These are phyloP conservation scores for Pseudopodoces humilis DNA, from an alignment of 2,113 vertebrate genomes.

Conservation along the genomic window DNA sequence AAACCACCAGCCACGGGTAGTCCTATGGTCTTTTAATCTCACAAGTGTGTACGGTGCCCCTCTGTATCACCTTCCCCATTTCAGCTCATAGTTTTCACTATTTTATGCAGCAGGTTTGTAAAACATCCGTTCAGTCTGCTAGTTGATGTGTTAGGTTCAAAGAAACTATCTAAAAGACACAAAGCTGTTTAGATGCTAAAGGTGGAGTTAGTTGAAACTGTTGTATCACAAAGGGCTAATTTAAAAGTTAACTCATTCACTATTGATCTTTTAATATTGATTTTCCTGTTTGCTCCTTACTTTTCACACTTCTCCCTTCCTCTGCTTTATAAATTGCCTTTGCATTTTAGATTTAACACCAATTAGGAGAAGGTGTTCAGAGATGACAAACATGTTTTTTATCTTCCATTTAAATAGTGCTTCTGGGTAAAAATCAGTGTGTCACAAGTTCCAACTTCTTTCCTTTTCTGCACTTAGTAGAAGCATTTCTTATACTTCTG, in stretches of 20 bases:
- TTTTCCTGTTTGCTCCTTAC: constrained; percentile 1
- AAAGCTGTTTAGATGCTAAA: constrained; percentile 4
- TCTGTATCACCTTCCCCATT: not conserved
- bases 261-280: constrained; percentile 8
- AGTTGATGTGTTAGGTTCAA: not conserved
- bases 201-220: constrained; percentile 14
- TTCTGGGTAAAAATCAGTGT: not conserved
- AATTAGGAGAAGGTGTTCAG: constrained; percentile 41
- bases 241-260: constrained; percentile 39
- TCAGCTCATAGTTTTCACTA: not conserved
- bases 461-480: not conserved
- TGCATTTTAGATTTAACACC: constrained; percentile 32
- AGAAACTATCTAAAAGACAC: not conserved
- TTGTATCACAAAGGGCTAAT: constrained; percentile 20
- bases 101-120: not conserved
- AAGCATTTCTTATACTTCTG: constrained; percentile 16
- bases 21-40: not conserved
- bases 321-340: constrained; percentile 13
- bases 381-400: constrained; percentile 25
- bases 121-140: not conserved
- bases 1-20: not conserved
- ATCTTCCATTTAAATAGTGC: constrained; percentile 1
- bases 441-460: not conserved
- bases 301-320: constrained; percentile 20
- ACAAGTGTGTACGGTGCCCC: not conserved